Percentiles rank a stretch among this genome's conserved stretches.
Evolutionary conservation across 1,140 invertebrate species (phyloP).

Genomic region (Agrilus planipennis): DNA sequence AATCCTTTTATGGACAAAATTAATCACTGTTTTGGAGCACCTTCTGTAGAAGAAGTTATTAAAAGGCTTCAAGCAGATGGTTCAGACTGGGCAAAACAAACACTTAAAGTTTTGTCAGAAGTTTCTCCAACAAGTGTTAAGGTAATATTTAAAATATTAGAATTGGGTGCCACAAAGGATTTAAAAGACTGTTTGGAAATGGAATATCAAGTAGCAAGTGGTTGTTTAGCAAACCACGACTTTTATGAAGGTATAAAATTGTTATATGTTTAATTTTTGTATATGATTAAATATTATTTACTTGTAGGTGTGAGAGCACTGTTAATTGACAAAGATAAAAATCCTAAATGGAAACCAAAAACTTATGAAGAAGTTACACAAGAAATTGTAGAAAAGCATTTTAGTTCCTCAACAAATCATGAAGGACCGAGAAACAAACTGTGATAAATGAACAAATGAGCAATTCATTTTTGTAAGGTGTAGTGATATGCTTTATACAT

Average conservation of each 20-base stretch:
- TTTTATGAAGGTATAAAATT: slow-evolving; percentile 74
- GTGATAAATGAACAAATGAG: slow-evolving; percentile 13
- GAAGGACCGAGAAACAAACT: slow-evolving; percentile 41
- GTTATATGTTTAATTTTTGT: too few relatives aligned
- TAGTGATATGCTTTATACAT: too few relatives aligned
- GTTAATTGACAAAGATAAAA: slow-evolving; percentile 89
- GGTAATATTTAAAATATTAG: slow-evolving; percentile 67
- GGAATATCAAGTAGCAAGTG: slow-evolving; percentile 76
- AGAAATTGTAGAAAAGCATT: slow-evolving; percentile 62
- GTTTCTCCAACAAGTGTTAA: slow-evolving; percentile 93
- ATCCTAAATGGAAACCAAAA: slow-evolving; percentile 79
- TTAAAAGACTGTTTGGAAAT: slow-evolving; percentile 80
- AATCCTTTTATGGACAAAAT: slow-evolving; percentile 65
- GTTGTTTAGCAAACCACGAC: slow-evolving; percentile 58
- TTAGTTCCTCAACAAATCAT: slow-evolving; percentile 58
- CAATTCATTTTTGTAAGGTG: not conserved
- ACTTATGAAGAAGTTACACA: slow-evolving; percentile 61
- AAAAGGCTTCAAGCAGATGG: slow-evolving; percentile 59
- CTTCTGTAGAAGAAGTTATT: slow-evolving; percentile 74
- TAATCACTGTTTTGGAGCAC: slow-evolving; percentile 62
- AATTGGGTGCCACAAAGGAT: slow-evolving; percentile 57
- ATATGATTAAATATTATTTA: too few relatives aligned
- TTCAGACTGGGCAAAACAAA: slow-evolving; percentile 68
- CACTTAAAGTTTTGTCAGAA: slow-evolving; percentile 52
- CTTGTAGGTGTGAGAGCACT: slow-evolving; percentile 73